A percentile compares a stretch with the other conserved stretches of the same genome.
phyloP scores from a whole-genome alignment of 92 coral and sea anemone genomes.

The Montipora capitata region DNA sequence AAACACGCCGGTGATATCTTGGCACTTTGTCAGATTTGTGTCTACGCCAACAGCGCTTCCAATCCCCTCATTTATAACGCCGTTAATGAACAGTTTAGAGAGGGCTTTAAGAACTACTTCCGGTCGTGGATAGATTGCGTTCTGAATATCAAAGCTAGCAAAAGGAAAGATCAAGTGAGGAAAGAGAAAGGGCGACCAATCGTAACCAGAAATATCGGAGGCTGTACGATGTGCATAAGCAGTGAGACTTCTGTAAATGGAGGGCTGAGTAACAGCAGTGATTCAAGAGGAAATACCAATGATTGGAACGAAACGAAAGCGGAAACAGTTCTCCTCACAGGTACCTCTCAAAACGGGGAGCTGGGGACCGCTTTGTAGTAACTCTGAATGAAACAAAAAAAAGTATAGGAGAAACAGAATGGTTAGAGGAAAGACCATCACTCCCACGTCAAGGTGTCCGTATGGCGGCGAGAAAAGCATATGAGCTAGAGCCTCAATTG shows the following conservation, averaged over 20 bases:
- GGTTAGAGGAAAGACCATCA: no score
- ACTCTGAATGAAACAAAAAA: background rate
- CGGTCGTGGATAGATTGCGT: slow-evolving; percentile 88
- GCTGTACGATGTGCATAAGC: slow-evolving; percentile 39
- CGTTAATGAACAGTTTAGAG: slow-evolving; percentile 94
- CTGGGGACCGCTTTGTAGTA: slow-evolving; percentile 24
- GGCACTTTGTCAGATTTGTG: slow-evolving; percentile 88
- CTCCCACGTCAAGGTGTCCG: no score
- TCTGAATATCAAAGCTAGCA: slow-evolving; percentile 46
- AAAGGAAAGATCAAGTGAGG: slow-evolving; percentile 6
- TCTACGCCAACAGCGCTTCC: slow-evolving; percentile 95
- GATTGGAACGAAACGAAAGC: background rate
- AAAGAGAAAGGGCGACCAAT: slow-evolving; percentile 1
- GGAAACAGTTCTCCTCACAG: background rate
- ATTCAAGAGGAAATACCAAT: slow-evolving; percentile 23
- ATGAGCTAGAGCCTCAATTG: no score
- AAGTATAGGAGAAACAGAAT: background rate
- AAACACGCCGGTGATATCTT: slow-evolving; percentile 66
- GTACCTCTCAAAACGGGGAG: background rate
- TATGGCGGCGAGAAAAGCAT: no score
- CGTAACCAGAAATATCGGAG: background rate
- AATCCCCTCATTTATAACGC: slow-evolving; percentile 97
- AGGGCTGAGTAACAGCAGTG: background rate
- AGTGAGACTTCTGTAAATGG: slow-evolving; percentile 39
- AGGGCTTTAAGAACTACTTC: slow-evolving; percentile 90